Base-by-base conservation (phyloP, 2,113 vertebrate genomes). In the cattle (Bos taurus) region DNA sequence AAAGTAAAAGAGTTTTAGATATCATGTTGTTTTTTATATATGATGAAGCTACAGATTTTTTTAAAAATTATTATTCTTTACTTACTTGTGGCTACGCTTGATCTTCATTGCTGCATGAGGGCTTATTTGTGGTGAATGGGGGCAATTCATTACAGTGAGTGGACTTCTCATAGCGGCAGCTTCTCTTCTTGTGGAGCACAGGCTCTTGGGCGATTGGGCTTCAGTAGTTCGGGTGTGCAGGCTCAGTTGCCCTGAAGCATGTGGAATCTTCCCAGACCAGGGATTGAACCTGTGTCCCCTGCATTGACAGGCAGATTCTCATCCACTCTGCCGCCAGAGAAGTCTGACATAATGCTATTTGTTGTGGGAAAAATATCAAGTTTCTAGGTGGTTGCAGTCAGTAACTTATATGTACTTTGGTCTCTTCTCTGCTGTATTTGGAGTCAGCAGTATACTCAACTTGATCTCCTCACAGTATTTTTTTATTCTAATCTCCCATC, bases 1-100 rank as follows among this genome's bases (percentile, higher is more conserved):
- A 86, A 56, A 87, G 56, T 5, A 88, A 86, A 56, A 87, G 56
- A 9, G n/a, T 52, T 67, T 92, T 90, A 64, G 36, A 33, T 13
- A 50, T 85, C 19, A 74, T 16, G 43, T 40, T 67, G 1, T 88
- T 43, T 78, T 74, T 25, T 74, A 43, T 74, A 74, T 74, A 25
- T 43, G 36, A 74, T 43, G 36, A 74, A 26, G 36, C 36, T 74
- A 43, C 71, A 74, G 71, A 43, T 26, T 74, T 74, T 25, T 13
- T 0, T 0, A 21, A 11, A 36, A 64, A 36, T 71, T 12, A 36
- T 71, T 12, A 43, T 74, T 23, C 19, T n/a, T 16, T 15, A 33
- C 33, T 74, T 74, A 74, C 25, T 25, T 74, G 5, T 43, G 71
- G 36, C 71, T 74, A 21, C 0, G 3, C 71, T 74, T 25, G 6